Evolutionary conservation across 2,797 vertebrate species (phyloP).

Genomic region (Sciurus carolinensis): DNA sequence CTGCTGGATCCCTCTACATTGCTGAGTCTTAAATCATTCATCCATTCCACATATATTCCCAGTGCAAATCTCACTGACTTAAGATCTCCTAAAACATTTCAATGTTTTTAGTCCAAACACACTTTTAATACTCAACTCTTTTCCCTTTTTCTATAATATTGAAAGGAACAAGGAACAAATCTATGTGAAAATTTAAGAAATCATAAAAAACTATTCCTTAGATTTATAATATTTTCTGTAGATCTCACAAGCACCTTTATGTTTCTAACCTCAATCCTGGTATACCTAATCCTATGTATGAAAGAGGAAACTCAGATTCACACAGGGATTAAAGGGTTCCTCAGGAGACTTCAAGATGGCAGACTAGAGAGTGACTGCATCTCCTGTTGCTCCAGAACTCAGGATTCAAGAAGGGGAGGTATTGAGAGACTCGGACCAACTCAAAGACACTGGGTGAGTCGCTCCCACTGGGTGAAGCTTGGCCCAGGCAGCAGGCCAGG

Average conservation of each 20-base stretch:
- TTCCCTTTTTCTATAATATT: neutral
- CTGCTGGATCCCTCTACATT: neutral
- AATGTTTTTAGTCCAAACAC: neutral
- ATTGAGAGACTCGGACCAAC: too few relatives aligned
- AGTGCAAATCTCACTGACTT: neutral
- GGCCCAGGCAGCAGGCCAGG: too few relatives aligned
- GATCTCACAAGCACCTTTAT: neutral
- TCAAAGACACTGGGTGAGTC: too few relatives aligned
- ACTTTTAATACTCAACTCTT: neutral
- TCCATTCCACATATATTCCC: neutral
- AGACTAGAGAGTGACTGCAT: too few relatives aligned
- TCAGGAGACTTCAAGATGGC: too few relatives aligned
- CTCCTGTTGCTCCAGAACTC: too few relatives aligned
- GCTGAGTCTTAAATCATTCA: neutral
- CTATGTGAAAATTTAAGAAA: constrained; percentile 3
- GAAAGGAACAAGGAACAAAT: neutral
- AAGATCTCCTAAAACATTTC: neutral
- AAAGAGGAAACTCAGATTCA: neutral
- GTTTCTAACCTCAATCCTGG: neutral
- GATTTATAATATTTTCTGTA: neutral
- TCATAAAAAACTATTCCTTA: neutral
- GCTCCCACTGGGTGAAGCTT: too few relatives aligned
- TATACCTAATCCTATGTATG: neutral
- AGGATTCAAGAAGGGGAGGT: too few relatives aligned
- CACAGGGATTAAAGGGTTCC: neutral